Evolutionary conservation across 2,113 vertebrate genomes (phyloP).

Genomic region (Cervus canadensis): DNA sequence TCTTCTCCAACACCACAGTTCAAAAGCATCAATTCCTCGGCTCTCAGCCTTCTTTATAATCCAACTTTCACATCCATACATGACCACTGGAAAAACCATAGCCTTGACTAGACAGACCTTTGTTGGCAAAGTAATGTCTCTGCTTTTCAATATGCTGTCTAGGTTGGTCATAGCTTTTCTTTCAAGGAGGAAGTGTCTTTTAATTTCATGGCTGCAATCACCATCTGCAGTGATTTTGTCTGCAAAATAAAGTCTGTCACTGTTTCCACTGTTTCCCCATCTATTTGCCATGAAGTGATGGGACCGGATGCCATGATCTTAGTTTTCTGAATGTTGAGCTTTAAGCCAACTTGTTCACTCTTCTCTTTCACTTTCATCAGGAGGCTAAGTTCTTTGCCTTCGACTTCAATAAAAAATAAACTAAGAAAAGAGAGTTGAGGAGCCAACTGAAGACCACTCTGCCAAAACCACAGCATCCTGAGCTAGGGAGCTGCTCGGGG

Average conservation of each 20-base stretch:
- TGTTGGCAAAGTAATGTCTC: background rate
- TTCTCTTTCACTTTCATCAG: background rate
- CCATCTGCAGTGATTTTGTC: background rate
- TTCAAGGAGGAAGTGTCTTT: background rate
- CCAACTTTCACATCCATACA: background rate
- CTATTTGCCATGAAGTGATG: background rate
- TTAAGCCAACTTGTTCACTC: background rate
- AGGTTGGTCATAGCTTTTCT: background rate
- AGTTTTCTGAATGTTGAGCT: background rate
- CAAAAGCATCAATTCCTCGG: background rate
- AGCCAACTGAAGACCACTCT: background rate
- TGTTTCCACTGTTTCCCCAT: background rate
- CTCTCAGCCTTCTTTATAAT: background rate
- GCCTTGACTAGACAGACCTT: background rate
- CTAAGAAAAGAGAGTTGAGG: background rate
- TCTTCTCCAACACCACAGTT: background rate
- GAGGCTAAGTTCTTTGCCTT: background rate
- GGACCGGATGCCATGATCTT: background rate
- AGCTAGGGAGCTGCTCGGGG: background rate
- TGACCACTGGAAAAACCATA: background rate
- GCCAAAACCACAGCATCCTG: background rate
- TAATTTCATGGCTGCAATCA: background rate
- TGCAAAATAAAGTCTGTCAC: background rate
- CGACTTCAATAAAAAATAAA: background rate
- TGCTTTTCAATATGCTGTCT: background rate